Conservation (phyloP, 1,140 invertebrate species). For the Nasonia vitripennis region DNA sequence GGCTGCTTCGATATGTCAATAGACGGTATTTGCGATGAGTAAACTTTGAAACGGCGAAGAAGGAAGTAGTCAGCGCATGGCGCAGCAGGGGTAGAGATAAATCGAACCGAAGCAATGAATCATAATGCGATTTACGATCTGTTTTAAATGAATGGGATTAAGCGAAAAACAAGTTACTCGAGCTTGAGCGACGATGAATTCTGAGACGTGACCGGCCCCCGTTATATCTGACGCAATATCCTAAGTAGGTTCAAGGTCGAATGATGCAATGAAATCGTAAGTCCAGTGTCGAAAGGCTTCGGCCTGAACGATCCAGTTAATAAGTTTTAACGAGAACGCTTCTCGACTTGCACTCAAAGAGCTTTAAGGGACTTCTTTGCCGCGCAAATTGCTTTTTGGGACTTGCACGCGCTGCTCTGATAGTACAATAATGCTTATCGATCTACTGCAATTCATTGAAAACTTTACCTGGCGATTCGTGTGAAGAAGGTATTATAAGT, state of each 20-base stretch:
- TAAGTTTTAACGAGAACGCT: not conserved
- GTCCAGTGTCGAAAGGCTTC: not conserved
- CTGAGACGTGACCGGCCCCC: not conserved
- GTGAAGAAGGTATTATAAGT: no score
- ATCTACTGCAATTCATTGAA: no score
- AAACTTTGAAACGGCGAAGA: no score
- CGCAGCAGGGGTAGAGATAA: not conserved
- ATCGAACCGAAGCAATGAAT: not conserved
- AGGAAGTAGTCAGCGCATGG: no score
- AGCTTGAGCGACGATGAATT: not conserved
- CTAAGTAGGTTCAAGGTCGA: constrained; percentile 16
- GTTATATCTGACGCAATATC: not conserved
- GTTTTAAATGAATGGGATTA: not conserved
- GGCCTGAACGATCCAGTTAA: not conserved
- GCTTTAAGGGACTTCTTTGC: no score
- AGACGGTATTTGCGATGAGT: no score
- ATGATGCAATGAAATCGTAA: not conserved
- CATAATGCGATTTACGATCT: not conserved
- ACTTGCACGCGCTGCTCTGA: no score
- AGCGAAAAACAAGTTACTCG: not conserved
- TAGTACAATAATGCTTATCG: no score
- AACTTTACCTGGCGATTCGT: no score
- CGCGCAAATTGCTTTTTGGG: no score
- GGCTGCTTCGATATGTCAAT: not conserved
- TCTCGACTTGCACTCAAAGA: no score